phyloP scores from a whole-genome alignment of 2,113 vertebrate genomes.

The Malaclemys terrapin region DNA sequence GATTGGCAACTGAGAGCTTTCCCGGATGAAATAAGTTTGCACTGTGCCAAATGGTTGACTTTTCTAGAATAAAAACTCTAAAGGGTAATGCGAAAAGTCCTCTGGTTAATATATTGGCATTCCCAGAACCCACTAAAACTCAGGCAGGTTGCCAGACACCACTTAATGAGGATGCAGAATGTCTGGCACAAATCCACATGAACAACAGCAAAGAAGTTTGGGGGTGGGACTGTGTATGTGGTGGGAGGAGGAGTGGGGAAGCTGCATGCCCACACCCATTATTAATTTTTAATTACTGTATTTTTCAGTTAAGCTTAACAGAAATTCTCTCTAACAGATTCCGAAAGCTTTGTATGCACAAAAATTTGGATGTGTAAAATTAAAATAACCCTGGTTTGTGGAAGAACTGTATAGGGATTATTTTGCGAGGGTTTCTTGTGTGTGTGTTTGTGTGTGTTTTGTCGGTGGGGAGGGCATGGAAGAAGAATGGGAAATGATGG shows the following conservation, averaged over 20 bases:
- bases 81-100: slow-evolving; percentile 75
- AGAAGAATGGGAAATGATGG: slow-evolving; percentile 14
- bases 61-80: slow-evolving; percentile 82
- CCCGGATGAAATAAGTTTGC: slow-evolving; percentile 68
- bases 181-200: slow-evolving; percentile 79
- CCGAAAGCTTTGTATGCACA: neutral
- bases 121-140: slow-evolving; percentile 83
- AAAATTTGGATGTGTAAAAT: neutral
- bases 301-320: slow-evolving; percentile 48
- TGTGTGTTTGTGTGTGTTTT: neutral
- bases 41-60: slow-evolving; percentile 81
- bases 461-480: slow-evolving; percentile 4
- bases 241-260: slow-evolving; percentile 55
- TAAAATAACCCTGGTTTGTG: neutral
- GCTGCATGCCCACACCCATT: slow-evolving; percentile 56
- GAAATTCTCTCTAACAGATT: slow-evolving; percentile 3
- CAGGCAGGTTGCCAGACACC: slow-evolving; percentile 81
- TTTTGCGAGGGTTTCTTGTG: neutral
- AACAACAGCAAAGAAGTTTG: slow-evolving; percentile 67
- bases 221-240: slow-evolving; percentile 10
- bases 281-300: slow-evolving; percentile 75
- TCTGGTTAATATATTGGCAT: slow-evolving; percentile 86
- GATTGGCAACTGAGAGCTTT: slow-evolving; percentile 73
- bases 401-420: neutral
- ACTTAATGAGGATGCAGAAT: slow-evolving; percentile 82